Conservation (phyloP, 2,797 vertebrate genomes). For the Anguilla obscura region DNA sequence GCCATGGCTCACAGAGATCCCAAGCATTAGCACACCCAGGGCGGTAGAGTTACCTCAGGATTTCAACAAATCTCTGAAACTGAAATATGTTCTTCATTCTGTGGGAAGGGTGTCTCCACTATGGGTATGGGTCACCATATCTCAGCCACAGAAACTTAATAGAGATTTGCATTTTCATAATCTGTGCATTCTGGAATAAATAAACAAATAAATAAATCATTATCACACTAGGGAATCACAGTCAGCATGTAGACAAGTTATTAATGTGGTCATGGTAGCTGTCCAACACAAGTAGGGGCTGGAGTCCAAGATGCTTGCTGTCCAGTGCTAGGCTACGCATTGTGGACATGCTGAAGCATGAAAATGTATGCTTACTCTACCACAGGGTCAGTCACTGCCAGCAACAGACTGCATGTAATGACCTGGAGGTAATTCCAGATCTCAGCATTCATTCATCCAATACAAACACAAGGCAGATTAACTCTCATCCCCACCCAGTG, state of each 20-base stretch:
- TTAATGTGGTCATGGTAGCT: not conserved
- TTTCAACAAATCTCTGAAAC: slow-evolving; percentile 45
- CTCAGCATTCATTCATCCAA: not conserved
- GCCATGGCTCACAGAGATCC: slow-evolving; percentile 45
- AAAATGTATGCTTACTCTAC: not conserved
- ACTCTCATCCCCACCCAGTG: not conserved
- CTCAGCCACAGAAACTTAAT: not conserved
- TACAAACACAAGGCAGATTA: not conserved
- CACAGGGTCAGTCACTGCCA: not conserved
- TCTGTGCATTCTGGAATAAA: not conserved
- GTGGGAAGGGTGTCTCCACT: not conserved
- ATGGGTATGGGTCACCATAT: not conserved
- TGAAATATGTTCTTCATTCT: slow-evolving; percentile 12
- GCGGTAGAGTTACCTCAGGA: slow-evolving; percentile 52
- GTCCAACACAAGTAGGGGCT: not conserved
- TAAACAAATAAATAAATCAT: not conserved
- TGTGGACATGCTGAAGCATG: not conserved
- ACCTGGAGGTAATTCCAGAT: not conserved
- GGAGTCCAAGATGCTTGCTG: not conserved
- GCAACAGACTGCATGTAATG: not conserved
- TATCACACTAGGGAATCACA: not conserved
- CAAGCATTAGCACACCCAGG: slow-evolving; percentile 42
- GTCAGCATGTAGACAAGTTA: not conserved
- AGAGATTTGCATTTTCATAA: not conserved
- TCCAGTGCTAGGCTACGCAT: not conserved